Percentiles rank a stretch among this genome's conserved stretches.
Evolutionary conservation across 2,888 invertebrate genomes (phyloP).

Genomic region (Phaedon cochleariae): DNA sequence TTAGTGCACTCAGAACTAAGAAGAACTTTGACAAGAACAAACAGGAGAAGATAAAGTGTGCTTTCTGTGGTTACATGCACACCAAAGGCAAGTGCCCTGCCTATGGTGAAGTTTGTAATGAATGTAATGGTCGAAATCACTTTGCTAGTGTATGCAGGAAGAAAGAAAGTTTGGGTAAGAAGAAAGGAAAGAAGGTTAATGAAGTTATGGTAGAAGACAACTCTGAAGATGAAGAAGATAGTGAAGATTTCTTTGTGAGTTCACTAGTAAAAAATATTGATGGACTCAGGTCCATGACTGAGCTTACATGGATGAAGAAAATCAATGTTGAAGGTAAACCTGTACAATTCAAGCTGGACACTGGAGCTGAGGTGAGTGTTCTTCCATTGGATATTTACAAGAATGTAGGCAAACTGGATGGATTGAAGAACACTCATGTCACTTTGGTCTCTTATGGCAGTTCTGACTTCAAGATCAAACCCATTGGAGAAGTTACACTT

Average conservation of each 20-base stretch:
- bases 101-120: neutral
- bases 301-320: neutral
- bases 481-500: constrained; percentile 20
- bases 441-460: constrained; percentile 33
- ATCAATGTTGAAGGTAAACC: neutral
- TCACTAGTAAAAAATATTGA: neutral
- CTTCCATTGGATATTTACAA: neutral
- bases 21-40: neutral
- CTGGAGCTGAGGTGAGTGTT: constrained; percentile 16
- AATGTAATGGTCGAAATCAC: too few relatives aligned
- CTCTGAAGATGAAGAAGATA: neutral
- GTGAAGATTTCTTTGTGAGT: neutral
- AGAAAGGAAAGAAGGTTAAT: neutral
- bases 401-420: neutral
- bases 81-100: neutral
- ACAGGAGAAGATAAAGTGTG: neutral
- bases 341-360: constrained; percentile 2
- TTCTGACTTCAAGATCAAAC: constrained; percentile 29
- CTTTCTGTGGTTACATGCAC: constrained; percentile 7
- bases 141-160: constrained; percentile 9
- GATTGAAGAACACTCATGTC: constrained; percentile 11
- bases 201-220: neutral
- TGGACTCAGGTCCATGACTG: neutral
- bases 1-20: neutral
- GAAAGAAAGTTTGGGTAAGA: neutral